phyloP scores from a whole-genome alignment of 2,113 vertebrate genomes.

The Pleuronectes platessa region DNA sequence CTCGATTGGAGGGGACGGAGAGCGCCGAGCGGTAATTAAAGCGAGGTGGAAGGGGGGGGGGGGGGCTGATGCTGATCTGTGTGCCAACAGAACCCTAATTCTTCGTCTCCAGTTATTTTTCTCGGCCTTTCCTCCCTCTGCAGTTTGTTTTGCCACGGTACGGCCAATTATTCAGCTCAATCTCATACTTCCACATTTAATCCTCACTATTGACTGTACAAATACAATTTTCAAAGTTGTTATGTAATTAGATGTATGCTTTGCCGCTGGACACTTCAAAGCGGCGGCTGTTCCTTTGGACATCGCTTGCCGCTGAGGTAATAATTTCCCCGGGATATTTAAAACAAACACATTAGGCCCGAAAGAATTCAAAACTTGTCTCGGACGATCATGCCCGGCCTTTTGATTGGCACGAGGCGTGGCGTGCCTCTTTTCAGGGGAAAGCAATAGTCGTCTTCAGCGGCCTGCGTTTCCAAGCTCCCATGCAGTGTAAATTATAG shows the following conservation, averaged over 20 bases:
- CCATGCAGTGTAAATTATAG: conserved; percentile 97
- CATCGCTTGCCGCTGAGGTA: conserved; percentile 91
- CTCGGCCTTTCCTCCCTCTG: neutral
- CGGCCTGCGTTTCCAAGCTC: conserved; percentile 90
- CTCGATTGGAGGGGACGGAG: conserved; percentile 50
- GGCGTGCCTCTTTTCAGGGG: conserved; percentile 83
- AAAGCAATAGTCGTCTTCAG: conserved; percentile 84
- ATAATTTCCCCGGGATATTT: conserved; percentile 95
- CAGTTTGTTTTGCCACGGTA: conserved; percentile 87
- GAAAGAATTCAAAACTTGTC: conserved; percentile 94
- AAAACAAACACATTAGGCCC: conserved; percentile 96
- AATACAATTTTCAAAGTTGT: conserved; percentile 92
- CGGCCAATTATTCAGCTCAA: conserved; percentile 85
- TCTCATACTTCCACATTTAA: conserved; percentile 88
- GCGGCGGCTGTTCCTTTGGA: conserved; percentile 76
- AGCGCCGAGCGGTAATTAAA: conserved; percentile 74
- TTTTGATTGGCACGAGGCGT: conserved; percentile 89
- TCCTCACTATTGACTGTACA: conserved; percentile 89
- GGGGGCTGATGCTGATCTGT: conserved; percentile 34
- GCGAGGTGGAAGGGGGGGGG: conserved; percentile 51
- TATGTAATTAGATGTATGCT: conserved; percentile 93
- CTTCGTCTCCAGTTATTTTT: conserved; percentile 40
- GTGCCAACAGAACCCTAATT: conserved; percentile 61
- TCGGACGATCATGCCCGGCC: conserved; percentile 83
- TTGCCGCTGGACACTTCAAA: conserved; percentile 88